A percentile compares a stretch with the other conserved stretches of the same genome.
Evolutionary conservation across 2,113 vertebrate species (phyloP).

Genomic region (Solenodon paradoxus): DNA sequence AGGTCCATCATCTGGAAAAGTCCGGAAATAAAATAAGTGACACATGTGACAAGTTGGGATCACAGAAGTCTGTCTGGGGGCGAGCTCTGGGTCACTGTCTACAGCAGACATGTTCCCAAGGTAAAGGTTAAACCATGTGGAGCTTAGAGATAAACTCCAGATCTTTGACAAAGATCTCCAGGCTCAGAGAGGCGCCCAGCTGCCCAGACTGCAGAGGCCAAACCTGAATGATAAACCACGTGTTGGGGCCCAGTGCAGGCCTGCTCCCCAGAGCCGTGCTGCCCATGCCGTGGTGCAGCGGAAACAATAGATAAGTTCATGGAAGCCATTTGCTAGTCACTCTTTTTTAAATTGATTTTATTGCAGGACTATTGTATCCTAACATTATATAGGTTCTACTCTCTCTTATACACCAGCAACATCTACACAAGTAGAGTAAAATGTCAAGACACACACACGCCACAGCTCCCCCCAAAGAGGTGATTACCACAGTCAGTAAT

Average conservation of each 20-base stretch:
- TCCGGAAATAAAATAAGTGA: background rate
- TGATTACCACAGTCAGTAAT: background rate
- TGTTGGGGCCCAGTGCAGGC: too few relatives aligned
- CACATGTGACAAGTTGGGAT: background rate
- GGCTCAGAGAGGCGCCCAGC: background rate
- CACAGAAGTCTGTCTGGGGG: background rate
- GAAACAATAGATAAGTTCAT: background rate
- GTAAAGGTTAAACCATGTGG: background rate
- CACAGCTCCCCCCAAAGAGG: too few relatives aligned
- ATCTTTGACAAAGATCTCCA: background rate
- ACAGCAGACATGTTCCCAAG: background rate
- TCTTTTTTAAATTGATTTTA: too few relatives aligned
- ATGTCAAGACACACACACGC: background rate
- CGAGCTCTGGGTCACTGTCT: background rate
- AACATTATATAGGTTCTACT: too few relatives aligned
- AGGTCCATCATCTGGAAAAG: background rate
- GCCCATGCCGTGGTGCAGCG: too few relatives aligned
- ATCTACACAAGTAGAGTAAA: background rate
- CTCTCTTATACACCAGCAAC: background rate
- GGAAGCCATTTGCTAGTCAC: background rate
- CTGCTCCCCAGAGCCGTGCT: too few relatives aligned
- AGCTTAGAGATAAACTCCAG: background rate
- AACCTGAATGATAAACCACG: background rate
- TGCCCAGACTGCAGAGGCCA: background rate
- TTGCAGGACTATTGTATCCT: too few relatives aligned